Evolutionary conservation across 2,797 vertebrate species (phyloP).

Genomic region (Neopelma chrysocephalum): DNA sequence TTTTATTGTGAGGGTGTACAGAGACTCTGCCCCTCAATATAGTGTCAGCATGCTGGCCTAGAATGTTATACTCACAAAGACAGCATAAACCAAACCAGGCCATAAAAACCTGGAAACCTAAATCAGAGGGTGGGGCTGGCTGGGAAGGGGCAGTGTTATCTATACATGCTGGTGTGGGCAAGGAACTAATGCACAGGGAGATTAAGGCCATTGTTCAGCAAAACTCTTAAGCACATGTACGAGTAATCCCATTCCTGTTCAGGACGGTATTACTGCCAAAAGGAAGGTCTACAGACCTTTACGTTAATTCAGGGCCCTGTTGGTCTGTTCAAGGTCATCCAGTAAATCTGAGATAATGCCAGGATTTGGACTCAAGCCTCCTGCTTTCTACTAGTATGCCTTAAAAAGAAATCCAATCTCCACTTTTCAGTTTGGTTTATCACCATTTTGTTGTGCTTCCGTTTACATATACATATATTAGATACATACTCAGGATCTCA

Average conservation of each 20-base stretch:
- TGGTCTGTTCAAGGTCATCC: constrained; percentile 6
- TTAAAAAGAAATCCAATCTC: neutral
- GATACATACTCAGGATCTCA: neutral
- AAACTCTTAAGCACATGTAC: neutral
- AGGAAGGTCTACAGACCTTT: neutral
- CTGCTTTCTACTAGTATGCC: neutral
- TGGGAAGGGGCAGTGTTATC: neutral
- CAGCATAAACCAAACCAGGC: neutral
- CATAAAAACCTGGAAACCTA: neutral
- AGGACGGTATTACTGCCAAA: neutral
- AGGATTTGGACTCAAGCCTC: constrained; percentile 1
- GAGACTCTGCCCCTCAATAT: neutral
- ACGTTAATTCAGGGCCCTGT: neutral
- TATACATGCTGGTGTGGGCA: neutral
- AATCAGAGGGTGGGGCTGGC: neutral
- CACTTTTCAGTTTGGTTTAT: neutral
- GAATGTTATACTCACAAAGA: neutral
- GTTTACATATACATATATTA: neutral
- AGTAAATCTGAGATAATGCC: constrained; percentile 30
- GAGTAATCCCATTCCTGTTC: neutral
- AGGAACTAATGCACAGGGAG: neutral
- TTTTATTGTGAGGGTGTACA: neutral
- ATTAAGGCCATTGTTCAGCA: constrained; percentile 17
- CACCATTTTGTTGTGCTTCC: neutral
- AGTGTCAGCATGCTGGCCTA: neutral